A percentile compares a stretch with the other conserved stretches of the same genome.
These are phyloP conservation scores for Psix sp. DNA, from an alignment of 1,140 invertebrate species.

Conservation along the genomic window DNA sequence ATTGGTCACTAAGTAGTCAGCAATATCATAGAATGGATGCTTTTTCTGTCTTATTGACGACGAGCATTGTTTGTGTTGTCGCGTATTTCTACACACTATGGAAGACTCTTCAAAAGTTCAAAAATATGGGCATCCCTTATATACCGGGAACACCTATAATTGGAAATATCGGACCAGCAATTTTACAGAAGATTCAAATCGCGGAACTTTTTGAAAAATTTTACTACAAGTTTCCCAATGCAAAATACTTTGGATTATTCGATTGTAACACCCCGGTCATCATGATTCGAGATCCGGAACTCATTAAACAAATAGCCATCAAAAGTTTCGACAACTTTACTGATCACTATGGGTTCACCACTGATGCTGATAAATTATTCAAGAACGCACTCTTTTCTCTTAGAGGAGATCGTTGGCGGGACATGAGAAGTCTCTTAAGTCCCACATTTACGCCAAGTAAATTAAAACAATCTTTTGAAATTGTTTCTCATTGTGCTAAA, in stretches of 20 bases:
- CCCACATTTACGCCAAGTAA: slow-evolving; percentile 73
- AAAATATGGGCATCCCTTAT: slow-evolving; percentile 30
- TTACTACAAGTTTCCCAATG: slow-evolving; percentile 25
- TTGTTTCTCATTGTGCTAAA: slow-evolving; percentile 60
- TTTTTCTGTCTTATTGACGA: neutral
- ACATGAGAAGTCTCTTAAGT: slow-evolving; percentile 69
- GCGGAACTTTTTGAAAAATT: slow-evolving; percentile 5
- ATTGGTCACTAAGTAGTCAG: neutral
- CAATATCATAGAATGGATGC: neutral
- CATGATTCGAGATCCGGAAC: slow-evolving; percentile 80
- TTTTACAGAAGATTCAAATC: slow-evolving; percentile 20
- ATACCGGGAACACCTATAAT: slow-evolving; percentile 24
- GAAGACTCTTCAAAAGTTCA: slow-evolving; percentile 19
- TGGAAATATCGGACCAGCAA: slow-evolving; percentile 21
- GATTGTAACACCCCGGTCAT: slow-evolving; percentile 78
- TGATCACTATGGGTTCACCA: slow-evolving; percentile 75
- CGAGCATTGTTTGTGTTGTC: neutral
- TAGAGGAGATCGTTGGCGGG: slow-evolving; percentile 74
- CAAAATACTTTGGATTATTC: slow-evolving; percentile 75
- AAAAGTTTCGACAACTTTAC: slow-evolving; percentile 83
- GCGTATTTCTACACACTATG: slow-evolving; percentile 17
- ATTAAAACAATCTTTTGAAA: slow-evolving; percentile 66
- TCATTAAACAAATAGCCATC: slow-evolving; percentile 79
- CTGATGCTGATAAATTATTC: slow-evolving; percentile 76
- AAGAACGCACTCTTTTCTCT: slow-evolving; percentile 76